These are phyloP conservation scores for Drosophila lowei DNA, from an alignment of 1,140 invertebrate genomes.

Conservation along the genomic window DNA sequence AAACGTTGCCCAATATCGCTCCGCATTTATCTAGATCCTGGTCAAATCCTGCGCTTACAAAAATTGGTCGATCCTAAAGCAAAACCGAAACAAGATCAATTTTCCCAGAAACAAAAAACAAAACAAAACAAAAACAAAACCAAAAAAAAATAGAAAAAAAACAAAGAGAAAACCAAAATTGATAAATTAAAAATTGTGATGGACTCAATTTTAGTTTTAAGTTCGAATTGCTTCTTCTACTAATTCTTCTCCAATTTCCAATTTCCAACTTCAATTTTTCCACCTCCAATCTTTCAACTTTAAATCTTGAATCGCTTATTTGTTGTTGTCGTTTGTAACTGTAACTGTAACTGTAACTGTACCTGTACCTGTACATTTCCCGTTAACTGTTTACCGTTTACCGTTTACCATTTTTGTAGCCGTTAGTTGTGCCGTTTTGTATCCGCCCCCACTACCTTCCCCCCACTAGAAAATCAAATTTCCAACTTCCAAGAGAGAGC, in stretches of 20 bases:
- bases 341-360: slow-evolving; percentile 3
- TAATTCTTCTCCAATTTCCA: slow-evolving; percentile 33
- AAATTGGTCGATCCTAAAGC: background rate
- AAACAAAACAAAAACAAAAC: slow-evolving; percentile 26
- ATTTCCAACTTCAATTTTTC: slow-evolving; percentile 27
- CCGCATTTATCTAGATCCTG: slow-evolving; percentile 30
- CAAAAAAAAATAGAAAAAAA: slow-evolving; percentile 23
- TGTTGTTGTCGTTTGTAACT: slow-evolving; percentile 32
- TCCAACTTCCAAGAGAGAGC: slow-evolving; percentile 20
- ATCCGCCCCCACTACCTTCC: background rate
- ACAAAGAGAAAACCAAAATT: slow-evolving; percentile 47
- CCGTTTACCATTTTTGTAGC: slow-evolving; percentile 22
- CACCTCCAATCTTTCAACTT: slow-evolving; percentile 23
- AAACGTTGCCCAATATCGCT: slow-evolving; percentile 28
- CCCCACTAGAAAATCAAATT: slow-evolving; percentile 2
- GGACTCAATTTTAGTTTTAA: slow-evolving; percentile 82
- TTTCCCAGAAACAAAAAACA: slow-evolving; percentile 8
- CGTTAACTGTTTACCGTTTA: slow-evolving; percentile 16
- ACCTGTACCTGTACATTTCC: slow-evolving; percentile 27
- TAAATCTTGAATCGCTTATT: slow-evolving; percentile 35
- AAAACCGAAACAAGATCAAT: slow-evolving; percentile 9
- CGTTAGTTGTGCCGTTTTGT: slow-evolving; percentile 14
- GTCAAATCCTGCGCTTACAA: background rate
- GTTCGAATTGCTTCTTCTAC: slow-evolving; percentile 58
- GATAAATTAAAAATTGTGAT: slow-evolving; percentile 82